Conservation (phyloP, 2,797 vertebrate species). For the Clarias laeviceps region DNA sequence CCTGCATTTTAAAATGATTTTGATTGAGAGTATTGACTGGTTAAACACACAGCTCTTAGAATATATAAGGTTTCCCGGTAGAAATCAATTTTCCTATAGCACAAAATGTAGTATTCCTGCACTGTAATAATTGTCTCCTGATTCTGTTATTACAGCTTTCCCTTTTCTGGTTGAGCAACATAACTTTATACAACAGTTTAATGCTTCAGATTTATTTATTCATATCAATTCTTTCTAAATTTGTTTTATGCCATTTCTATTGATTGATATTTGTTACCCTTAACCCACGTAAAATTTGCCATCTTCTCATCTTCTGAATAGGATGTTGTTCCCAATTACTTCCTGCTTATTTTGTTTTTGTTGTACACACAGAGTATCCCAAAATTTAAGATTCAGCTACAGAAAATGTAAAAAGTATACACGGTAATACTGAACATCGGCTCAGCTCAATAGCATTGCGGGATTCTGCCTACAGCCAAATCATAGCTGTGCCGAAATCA, state of each 20-base stretch:
- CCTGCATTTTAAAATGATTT: not conserved
- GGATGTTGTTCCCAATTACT: not conserved
- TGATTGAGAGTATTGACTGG: slow-evolving; percentile 5
- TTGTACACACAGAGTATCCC: not conserved
- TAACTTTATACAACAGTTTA: not conserved
- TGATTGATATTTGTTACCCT: not conserved
- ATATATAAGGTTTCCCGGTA: not conserved
- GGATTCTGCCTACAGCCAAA: not conserved
- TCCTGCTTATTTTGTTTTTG: not conserved
- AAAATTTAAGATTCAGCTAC: not conserved
- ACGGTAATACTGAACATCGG: not conserved
- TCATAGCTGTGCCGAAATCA: not conserved
- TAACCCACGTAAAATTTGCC: not conserved
- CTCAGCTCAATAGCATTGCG: not conserved
- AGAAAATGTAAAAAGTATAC: not conserved
- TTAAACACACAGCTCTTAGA: not conserved
- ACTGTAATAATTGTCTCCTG: not conserved
- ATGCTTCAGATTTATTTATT: not conserved
- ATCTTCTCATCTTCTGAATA: not conserved
- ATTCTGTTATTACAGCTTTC: not conserved
- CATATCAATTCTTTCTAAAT: not conserved
- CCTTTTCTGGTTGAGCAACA: not conserved
- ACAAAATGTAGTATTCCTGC: not conserved
- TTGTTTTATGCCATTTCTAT: too few relatives aligned
- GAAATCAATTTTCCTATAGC: not conserved